phyloP scores from a whole-genome alignment of 2,888 invertebrate species.

The Zootermopsis nevadensis region DNA sequence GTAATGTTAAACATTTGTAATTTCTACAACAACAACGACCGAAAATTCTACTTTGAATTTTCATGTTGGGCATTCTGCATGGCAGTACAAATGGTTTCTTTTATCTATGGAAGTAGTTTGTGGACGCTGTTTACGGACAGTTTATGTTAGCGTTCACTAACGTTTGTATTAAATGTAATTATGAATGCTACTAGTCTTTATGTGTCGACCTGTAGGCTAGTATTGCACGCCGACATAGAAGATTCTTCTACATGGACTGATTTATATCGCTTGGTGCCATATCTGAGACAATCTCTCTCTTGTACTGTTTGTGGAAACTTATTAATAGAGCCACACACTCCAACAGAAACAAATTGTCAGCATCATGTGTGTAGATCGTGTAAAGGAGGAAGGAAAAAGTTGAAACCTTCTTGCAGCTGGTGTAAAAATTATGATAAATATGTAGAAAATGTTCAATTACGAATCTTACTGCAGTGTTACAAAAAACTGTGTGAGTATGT shows the following conservation, averaged over 20 bases:
- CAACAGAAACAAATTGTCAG: conserved; percentile 82
- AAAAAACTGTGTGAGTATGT: conserved; percentile 89
- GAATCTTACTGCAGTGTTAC: conserved; percentile 87
- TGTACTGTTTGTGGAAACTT: conserved; percentile 91
- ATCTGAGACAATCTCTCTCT: conserved; percentile 86
- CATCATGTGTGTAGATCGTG: conserved; percentile 91
- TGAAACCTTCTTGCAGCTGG: conserved; percentile 86
- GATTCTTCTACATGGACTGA: conserved; percentile 80
- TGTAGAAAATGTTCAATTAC: conserved; percentile 82
- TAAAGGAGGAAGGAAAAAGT: conserved; percentile 84
- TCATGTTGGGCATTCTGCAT: neutral
- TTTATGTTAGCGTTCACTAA: neutral
- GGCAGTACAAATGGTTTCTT: neutral
- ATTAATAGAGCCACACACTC: conserved; percentile 83
- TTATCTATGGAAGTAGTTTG: neutral
- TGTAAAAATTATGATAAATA: conserved; percentile 88
- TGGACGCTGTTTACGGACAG: neutral
- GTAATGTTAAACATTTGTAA: too few relatives aligned
- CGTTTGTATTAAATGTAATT: conserved; percentile 68
- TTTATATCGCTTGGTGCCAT: conserved; percentile 84
- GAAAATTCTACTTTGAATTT: neutral
- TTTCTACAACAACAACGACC: neutral
- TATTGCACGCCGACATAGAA: conserved; percentile 78
- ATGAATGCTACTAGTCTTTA: conserved; percentile 88
- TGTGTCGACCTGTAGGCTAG: conserved; percentile 83